Percentiles rank a stretch among this genome's conserved stretches.
Conservation (phyloP, 2,113 vertebrate species). For the Oncorhynchus clarkii region DNA sequence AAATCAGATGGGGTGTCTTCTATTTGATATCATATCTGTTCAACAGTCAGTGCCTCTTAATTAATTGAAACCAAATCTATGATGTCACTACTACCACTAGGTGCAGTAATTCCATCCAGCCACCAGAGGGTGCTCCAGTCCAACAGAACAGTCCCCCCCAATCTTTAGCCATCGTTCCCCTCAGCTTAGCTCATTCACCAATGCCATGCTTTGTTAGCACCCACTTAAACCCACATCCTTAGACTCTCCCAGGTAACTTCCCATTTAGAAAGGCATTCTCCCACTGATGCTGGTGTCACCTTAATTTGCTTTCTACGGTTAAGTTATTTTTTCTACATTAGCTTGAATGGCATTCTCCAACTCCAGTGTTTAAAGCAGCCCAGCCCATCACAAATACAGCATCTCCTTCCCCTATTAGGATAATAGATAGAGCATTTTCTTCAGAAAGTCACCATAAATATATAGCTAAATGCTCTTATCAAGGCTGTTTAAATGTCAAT, state of each 20-base stretch:
- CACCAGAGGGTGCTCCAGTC: slow-evolving; percentile 68
- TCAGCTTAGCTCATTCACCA: slow-evolving; percentile 59
- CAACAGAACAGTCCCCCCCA: slow-evolving; percentile 40
- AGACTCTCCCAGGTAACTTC: slow-evolving; percentile 70
- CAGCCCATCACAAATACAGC: slow-evolving; percentile 32
- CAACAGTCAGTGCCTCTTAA: too few species aligned
- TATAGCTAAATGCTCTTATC: slow-evolving; percentile 22
- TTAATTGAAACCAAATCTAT: too few species aligned
- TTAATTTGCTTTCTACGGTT: slow-evolving; percentile 61
- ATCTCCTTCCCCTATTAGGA: slow-evolving; percentile 31
- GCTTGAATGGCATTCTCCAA: neutral
- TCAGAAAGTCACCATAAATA: slow-evolving; percentile 42
- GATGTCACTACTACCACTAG: too few species aligned
- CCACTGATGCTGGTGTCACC: slow-evolving; percentile 63
- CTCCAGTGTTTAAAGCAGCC: slow-evolving; percentile 20
- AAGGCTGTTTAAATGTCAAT: slow-evolving; percentile 45
- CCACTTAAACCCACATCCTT: slow-evolving; percentile 72
- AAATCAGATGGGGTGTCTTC: too few species aligned
- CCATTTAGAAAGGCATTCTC: slow-evolving; percentile 65
- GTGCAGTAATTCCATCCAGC: neutral
- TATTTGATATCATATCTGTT: too few species aligned
- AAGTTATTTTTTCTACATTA: slow-evolving; percentile 20
- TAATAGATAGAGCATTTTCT: slow-evolving; percentile 31
- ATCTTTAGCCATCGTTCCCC: neutral
- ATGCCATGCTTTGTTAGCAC: slow-evolving; percentile 72